Evolutionary conservation across 2,797 vertebrate genomes (phyloP), one percentile per base, ranked within the genome.

Genomic region (Chromobotia macracanthus): DNA sequence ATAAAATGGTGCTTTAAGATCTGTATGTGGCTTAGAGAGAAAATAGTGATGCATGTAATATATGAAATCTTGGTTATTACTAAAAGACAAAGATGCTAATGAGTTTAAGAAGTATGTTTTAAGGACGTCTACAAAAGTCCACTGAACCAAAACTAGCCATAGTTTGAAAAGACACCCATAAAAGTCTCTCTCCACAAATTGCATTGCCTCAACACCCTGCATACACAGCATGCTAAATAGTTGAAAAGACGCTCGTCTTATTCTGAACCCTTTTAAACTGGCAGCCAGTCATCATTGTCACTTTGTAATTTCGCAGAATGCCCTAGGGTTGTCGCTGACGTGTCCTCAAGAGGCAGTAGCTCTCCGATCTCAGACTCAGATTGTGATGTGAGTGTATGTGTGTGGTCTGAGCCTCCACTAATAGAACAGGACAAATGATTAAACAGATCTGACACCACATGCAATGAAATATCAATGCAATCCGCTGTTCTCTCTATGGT

Each of bases 261-360:
- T 71, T 86, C 87, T 86, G 88, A 86, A 88, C 89, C 86, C 81
- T 60, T 87, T 85, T 90, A 90, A 88, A 85, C 89, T 91, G 90
- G 89, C 88, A 89, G 79, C 87, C 87, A 91, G 90, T 86, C 89
- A 89, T 93, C 92, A 92, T 87, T 91, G 91, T 94, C 93, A 91
- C 91, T 91, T 92, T 88, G 91, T 93, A 90, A 93, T 93, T 91
- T 92, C 90, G 90, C 89, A 92, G 84, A 92, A 90, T 77, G 72
- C 87, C 90, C 89, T 87, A 75, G 86, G 91, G 89, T 88, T 84
- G 81, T 72, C 51, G 72, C 81, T 86, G 81, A 75, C 76, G 21
- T 87, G 85, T 85, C 86, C 88, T 90, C 85, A 25, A 44, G 67
- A 72, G 50, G 35, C 53, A 23, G 1, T 75, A 48, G 64, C 60